Base-by-base conservation (phyloP, 2,113 vertebrate genomes). In the Gnathonemus echidnorhynchus region DNA sequence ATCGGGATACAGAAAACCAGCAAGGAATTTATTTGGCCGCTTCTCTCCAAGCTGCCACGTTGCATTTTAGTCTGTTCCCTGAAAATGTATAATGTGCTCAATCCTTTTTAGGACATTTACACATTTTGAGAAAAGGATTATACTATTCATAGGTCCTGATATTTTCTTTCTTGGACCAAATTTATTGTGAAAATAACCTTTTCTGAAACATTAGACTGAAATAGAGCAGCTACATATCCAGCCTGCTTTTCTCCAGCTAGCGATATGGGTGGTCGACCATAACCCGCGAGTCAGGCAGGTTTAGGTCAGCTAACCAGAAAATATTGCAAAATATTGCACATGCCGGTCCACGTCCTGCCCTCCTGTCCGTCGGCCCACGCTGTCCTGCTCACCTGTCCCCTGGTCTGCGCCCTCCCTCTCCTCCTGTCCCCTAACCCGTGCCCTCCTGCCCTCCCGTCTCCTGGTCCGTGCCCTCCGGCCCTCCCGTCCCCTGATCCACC, bases 1-100 rank as follows among this genome's bases (percentile, higher is more conserved):
- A 92, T 7, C 90, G 94, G 90, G 93, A 89, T 91, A 91, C 92
- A 92, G 93, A 93, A 94, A 93, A 93, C 92, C 58, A 92, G 94
- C 91, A 94, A 95, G 93, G 92, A 95, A 95, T 92, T 93, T 90
- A 91, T 86, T 87, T 94, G 90, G 93, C 91, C 93, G 92, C 92
- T 94, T 90, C 87, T 46, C 17, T 66, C 62, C 56, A 62, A 62
- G 24, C 24, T 9, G 56, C 24, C 13, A 42, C 58, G 17, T 31
- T 49, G 31, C 24, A 52, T 39, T 89, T 45, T 15, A 39, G 0
- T 19, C 53, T 52, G 89, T 45, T 9, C 13, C 35, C 21, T 56
- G 17, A 35, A 35, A 39, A 45, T 24, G 39, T 15, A 39, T 24
- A 3, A 50, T 24, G 46, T 46, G 45, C 24, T 49, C 19, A 48